Evolutionary conservation across 2,113 vertebrate genomes (phyloP).

Genomic region (Gobius niger): DNA sequence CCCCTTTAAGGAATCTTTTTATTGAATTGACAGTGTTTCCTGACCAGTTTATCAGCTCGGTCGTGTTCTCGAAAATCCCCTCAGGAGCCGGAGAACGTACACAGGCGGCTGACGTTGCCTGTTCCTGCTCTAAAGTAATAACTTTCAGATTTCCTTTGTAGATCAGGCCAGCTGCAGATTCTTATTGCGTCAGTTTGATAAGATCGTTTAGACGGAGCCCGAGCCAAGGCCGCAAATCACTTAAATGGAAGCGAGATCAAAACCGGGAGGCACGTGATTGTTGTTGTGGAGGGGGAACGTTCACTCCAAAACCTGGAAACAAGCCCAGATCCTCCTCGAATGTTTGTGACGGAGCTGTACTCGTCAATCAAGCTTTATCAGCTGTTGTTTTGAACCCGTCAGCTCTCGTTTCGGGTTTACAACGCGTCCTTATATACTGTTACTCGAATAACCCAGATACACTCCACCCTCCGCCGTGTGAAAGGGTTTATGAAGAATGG

Average conservation of each 20-base stretch:
- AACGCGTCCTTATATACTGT: conserved; percentile 47
- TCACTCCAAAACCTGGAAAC: not conserved
- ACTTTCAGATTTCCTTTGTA: not conserved
- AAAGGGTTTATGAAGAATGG: conserved; percentile 41
- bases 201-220: conserved; percentile 12
- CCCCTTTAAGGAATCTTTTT: too few relatives aligned
- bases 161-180: conserved; percentile 27
- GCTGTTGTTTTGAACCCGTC: conserved; percentile 31
- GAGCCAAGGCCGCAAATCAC: conserved; percentile 29
- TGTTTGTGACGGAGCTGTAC: not conserved
- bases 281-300: not conserved
- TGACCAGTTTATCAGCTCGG: too few relatives aligned
- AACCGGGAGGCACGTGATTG: not conserved
- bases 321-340: not conserved
- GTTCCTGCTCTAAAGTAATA: not conserved
- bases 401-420: conserved; percentile 55
- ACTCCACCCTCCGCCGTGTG: conserved; percentile 52
- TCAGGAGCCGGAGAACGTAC: too few relatives aligned
- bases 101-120: too few relatives aligned
- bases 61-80: too few relatives aligned
- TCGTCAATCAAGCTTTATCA: not conserved
- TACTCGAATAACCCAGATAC: conserved; percentile 50
- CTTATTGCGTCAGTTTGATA: conserved; percentile 32
- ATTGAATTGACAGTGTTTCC: too few relatives aligned
- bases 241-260: conserved; percentile 11